Conservation (phyloP, 2,797 vertebrate species). For the Pipistrellus pipistrellus region DNA sequence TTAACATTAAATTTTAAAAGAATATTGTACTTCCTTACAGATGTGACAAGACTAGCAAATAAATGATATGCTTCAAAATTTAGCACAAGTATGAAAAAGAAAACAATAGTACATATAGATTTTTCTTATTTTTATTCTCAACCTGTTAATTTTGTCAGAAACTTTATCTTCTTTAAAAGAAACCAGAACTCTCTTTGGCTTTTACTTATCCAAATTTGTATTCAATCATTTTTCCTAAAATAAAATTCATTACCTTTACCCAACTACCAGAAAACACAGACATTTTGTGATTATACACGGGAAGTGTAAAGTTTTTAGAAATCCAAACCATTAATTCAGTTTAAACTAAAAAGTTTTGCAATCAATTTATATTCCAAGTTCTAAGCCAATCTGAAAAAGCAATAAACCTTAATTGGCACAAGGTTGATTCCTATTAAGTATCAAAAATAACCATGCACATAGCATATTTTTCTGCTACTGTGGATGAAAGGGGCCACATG, state of each 20-base stretch:
- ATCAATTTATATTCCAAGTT: slow-evolving; percentile 32
- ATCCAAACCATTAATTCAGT: slow-evolving; percentile 35
- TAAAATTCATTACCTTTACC: slow-evolving; percentile 65
- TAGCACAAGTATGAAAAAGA: slow-evolving; percentile 23
- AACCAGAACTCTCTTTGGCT: slow-evolving; percentile 7
- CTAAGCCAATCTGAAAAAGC: neutral
- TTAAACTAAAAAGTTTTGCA: slow-evolving; percentile 67
- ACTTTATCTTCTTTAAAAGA: slow-evolving; percentile 55
- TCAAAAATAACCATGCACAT: neutral
- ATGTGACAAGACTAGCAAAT: slow-evolving; percentile 2
- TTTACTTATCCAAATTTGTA: slow-evolving; percentile 70
- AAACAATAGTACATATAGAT: neutral
- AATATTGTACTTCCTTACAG: neutral
- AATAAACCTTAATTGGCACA: neutral
- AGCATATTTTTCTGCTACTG: neutral
- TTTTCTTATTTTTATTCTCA: slow-evolving; percentile 56
- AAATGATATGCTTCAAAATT: slow-evolving; percentile 27
- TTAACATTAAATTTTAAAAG: slow-evolving; percentile 35
- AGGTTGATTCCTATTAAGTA: neutral
- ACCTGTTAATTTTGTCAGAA: slow-evolving; percentile 14
- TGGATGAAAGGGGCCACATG: too few species aligned
- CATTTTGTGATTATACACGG: slow-evolving; percentile 18
- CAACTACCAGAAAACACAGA: slow-evolving; percentile 42
- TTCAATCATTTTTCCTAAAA: slow-evolving; percentile 47
- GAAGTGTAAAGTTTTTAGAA: neutral